A percentile compares a stretch with the other conserved stretches of the same genome.
phyloP scores from a whole-genome alignment of 2,888 invertebrate species.

The Eupsilia transversa region DNA sequence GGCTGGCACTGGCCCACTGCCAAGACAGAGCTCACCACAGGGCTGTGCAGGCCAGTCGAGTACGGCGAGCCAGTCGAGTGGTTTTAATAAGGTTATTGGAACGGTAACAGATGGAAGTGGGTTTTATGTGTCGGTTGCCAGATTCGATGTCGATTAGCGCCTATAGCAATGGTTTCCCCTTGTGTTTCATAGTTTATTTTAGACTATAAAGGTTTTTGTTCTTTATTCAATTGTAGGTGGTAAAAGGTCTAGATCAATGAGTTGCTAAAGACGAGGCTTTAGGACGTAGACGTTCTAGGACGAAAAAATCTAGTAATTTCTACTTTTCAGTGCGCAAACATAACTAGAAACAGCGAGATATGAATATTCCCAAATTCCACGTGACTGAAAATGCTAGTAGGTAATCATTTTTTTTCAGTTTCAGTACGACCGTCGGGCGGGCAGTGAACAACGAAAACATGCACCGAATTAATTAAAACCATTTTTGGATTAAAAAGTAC shows the following conservation, averaged over 20 bases:
- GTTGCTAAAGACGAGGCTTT: not conserved
- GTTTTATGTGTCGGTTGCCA: slow-evolving; percentile 11
- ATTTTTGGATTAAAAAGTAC: slow-evolving; percentile 24
- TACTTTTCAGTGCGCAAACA: not conserved
- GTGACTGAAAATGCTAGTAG: slow-evolving; percentile 4
- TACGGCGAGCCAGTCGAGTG: slow-evolving; percentile 2
- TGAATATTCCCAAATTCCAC: not conserved
- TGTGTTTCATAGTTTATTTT: not conserved
- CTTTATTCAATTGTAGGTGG: not conserved
- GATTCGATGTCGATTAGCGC: not conserved
- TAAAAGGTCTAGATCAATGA: not conserved
- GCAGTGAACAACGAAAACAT: slow-evolving; percentile 25
- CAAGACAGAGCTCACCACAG: slow-evolving; percentile 46
- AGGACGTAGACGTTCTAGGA: no score
- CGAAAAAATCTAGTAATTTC: not conserved
- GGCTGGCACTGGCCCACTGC: slow-evolving; percentile 51
- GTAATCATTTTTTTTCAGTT: slow-evolving; percentile 29
- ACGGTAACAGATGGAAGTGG: slow-evolving; percentile 6
- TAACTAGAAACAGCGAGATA: not conserved
- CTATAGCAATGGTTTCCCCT: not conserved
- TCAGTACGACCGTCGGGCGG: not conserved
- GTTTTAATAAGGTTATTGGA: slow-evolving; percentile 39
- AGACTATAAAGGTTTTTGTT: not conserved
- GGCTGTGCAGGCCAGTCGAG: slow-evolving; percentile 36
- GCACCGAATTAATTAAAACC: slow-evolving; percentile 38